Conservation (phyloP, 2,888 invertebrate species). For the Chrysomela aeneicollis region DNA sequence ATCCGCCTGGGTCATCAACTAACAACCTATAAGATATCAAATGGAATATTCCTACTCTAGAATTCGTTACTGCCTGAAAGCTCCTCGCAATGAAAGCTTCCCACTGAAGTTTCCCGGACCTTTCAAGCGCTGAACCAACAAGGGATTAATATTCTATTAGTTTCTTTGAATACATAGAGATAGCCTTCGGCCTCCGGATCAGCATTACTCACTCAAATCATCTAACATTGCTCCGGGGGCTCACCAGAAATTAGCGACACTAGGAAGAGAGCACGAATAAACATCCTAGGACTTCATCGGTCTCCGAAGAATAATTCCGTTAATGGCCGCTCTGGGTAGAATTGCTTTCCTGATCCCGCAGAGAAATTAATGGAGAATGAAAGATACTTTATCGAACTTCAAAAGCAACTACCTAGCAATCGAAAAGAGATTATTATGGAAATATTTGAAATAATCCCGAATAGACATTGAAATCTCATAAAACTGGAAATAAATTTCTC, state of each 20-base stretch:
- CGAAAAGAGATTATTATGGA: no score
- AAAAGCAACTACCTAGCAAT: no score
- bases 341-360: no score
- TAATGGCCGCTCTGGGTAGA: not conserved
- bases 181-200: not conserved
- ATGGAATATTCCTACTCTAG: no score
- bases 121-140: not conserved
- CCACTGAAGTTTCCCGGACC: not conserved
- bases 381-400: no score
- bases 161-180: slow-evolving; percentile 6
- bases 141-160: not conserved
- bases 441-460: no score
- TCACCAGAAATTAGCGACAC: not conserved
- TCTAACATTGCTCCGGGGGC: not conserved
- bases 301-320: not conserved
- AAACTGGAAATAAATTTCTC: no score
- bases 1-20: not conserved
- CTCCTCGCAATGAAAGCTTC: not conserved
- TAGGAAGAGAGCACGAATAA: not conserved
- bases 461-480: no score
- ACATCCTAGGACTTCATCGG: not conserved
- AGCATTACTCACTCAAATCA: not conserved
- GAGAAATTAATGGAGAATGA: no score
- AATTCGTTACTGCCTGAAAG: slow-evolving; percentile 13
- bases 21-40: not conserved